phyloP scores from a whole-genome alignment of 2,888 invertebrate genomes.

The Chironomus tentans region DNA sequence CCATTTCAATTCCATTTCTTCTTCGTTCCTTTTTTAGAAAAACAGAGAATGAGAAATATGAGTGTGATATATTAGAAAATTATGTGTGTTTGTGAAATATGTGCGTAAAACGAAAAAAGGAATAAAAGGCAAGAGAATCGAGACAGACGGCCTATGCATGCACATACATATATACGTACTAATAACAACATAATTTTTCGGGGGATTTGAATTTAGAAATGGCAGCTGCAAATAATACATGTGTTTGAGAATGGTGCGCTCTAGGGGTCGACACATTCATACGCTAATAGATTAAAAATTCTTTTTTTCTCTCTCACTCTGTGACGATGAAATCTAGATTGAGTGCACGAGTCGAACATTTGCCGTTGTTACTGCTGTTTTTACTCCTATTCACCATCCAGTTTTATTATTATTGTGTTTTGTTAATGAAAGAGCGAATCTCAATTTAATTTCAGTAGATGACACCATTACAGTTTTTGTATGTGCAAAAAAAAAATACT shows the following conservation, averaged over 20 bases:
- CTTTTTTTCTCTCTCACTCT: neutral
- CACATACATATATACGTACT: too few species aligned
- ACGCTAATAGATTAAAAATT: neutral
- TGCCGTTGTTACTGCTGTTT: neutral
- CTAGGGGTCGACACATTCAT: neutral
- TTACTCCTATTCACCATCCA: neutral
- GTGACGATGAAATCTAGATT: neutral
- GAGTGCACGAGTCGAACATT: constrained; percentile 2
- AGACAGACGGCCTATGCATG: neutral
- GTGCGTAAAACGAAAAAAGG: neutral
- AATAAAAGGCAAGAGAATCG: neutral
- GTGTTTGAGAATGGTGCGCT: neutral
- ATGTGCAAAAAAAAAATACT: neutral
- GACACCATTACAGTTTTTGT: neutral
- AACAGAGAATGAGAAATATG: neutral
- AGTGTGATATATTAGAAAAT: neutral
- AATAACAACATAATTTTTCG: neutral
- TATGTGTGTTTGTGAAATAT: neutral
- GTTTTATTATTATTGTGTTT: neutral
- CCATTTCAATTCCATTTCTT: neutral
- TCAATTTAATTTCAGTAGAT: neutral
- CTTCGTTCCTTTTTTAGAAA: neutral
- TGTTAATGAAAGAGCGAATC: neutral
- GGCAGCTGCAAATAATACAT: constrained; percentile 5
- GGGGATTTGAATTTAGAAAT: neutral